Evolutionary conservation across 2,113 vertebrate species (phyloP).

Genomic region (Mesembrinibis cayennensis): DNA sequence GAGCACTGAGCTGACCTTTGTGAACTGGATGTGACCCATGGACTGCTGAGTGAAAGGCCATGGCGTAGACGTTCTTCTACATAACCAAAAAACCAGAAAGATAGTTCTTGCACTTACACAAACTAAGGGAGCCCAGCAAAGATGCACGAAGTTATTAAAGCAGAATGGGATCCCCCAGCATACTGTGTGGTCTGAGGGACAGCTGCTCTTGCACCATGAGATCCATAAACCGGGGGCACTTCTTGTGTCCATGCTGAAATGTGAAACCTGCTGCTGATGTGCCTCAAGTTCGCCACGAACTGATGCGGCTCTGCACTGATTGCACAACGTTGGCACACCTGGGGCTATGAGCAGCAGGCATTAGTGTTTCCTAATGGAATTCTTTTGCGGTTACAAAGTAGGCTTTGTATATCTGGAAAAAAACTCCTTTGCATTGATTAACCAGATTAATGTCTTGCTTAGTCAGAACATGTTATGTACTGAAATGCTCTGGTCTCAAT

Average conservation of each 20-base stretch:
- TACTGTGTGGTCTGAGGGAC: not conserved
- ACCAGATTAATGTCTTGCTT: not conserved
- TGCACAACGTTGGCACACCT: not conserved
- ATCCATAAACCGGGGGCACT: not conserved
- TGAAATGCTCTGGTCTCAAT: not conserved
- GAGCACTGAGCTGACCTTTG: rapidly evolving
- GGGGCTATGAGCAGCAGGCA: not conserved
- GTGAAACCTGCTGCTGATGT: not conserved
- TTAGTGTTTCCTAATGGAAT: not conserved
- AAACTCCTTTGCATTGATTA: not conserved
- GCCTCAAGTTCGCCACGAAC: not conserved
- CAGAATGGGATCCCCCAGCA: not conserved
- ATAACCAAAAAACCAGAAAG: not conserved
- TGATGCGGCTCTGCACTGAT: not conserved
- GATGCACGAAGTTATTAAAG: rapidly evolving
- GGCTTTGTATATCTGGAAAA: not conserved
- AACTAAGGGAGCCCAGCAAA: not conserved
- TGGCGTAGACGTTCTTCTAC: not conserved
- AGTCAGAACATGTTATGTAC: not conserved
- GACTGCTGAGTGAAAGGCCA: not conserved
- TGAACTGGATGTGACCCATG: not conserved
- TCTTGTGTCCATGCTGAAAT: not conserved
- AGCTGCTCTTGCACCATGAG: not conserved
- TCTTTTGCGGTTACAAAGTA: not conserved
- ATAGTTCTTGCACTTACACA: not conserved